A percentile compares a stretch with the other conserved stretches of the same genome.
phyloP scores from a whole-genome alignment of 1,140 invertebrate genomes.

The Latrodectus geometricus region DNA sequence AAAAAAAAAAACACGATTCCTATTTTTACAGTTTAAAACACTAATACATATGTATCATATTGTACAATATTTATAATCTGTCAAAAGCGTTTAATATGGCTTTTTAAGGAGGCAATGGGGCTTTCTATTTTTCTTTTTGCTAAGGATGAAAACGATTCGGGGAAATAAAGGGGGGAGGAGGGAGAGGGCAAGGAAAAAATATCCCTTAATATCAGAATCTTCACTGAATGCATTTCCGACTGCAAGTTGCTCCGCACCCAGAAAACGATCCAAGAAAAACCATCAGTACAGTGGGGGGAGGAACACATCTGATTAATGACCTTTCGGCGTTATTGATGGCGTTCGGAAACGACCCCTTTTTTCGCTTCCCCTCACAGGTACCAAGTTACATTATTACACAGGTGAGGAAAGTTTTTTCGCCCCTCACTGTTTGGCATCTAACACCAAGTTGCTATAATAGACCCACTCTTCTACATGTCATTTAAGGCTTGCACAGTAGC shows the following conservation, averaged over 20 bases:
- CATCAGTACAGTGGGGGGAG: neutral
- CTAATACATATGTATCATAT: constrained; percentile 61
- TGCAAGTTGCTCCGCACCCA: constrained; percentile 6
- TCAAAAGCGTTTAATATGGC: constrained; percentile 57
- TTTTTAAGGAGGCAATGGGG: constrained; percentile 48
- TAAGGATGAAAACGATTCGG: neutral
- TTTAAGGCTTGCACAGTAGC: neutral
- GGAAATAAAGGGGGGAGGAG: neutral
- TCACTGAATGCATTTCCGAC: constrained; percentile 52
- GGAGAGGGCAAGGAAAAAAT: constrained; percentile 1
- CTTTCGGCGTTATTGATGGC: constrained; percentile 55
- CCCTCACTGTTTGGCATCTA: constrained; percentile 21
- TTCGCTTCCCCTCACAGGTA: constrained; percentile 26
- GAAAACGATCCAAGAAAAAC: too few relatives aligned
- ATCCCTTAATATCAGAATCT: constrained; percentile 53
- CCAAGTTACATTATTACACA: constrained; percentile 21
- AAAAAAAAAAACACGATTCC: neutral
- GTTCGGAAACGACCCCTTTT: constrained; percentile 32
- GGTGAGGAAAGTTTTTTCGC: constrained; percentile 1
- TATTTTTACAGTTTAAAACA: constrained; percentile 41
- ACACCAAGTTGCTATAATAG: constrained; percentile 6
- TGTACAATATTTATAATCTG: constrained; percentile 60
- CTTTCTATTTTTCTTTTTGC: constrained; percentile 31
- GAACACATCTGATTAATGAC: constrained; percentile 52
- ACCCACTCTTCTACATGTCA: neutral